These are phyloP conservation scores for Mesoligia furuncula DNA, from an alignment of 2,888 invertebrate genomes.

Conservation along the genomic window DNA sequence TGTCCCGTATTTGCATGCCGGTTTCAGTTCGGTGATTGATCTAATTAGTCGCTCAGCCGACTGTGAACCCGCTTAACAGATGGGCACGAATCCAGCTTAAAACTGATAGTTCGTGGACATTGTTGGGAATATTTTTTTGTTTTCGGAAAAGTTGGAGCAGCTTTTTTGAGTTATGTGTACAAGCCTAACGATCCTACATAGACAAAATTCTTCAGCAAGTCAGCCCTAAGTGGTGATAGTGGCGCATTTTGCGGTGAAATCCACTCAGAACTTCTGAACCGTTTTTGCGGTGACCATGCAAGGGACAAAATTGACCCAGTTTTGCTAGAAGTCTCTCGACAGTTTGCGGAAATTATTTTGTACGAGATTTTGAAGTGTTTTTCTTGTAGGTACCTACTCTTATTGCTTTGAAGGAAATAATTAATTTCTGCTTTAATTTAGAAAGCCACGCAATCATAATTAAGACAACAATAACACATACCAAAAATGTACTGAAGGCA, in stretches of 20 bases:
- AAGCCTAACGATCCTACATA: not conserved
- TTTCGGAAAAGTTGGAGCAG: not conserved
- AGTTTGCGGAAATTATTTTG: conserved; percentile 4
- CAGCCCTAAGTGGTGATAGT: not conserved
- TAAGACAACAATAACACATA: not conserved
- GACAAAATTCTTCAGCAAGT: not conserved
- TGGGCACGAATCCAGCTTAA: conserved; percentile 49
- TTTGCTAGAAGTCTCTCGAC: not conserved
- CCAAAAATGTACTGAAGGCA: not conserved
- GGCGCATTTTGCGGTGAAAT: not conserved
- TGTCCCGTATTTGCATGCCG: conserved; percentile 50
- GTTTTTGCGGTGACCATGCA: not conserved
- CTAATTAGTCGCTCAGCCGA: conserved; percentile 70
- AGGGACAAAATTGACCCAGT: not conserved
- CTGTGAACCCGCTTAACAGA: conserved; percentile 62
- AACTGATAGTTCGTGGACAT: conserved; percentile 32
- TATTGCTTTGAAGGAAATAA: conserved; percentile 12
- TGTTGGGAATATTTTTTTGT: conserved; percentile 1
- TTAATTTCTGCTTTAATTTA: conserved; percentile 4
- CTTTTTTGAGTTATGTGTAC: not conserved
- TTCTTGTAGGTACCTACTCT: no score
- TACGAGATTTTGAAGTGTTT: not conserved
- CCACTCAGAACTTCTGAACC: no score
- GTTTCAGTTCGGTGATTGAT: conserved; percentile 67
- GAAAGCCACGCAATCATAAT: conserved; percentile 16